Percentiles rank a stretch among this genome's conserved stretches.
Evolutionary conservation across 2,888 invertebrate genomes (phyloP).

Genomic region (Malachius bipustulatus): DNA sequence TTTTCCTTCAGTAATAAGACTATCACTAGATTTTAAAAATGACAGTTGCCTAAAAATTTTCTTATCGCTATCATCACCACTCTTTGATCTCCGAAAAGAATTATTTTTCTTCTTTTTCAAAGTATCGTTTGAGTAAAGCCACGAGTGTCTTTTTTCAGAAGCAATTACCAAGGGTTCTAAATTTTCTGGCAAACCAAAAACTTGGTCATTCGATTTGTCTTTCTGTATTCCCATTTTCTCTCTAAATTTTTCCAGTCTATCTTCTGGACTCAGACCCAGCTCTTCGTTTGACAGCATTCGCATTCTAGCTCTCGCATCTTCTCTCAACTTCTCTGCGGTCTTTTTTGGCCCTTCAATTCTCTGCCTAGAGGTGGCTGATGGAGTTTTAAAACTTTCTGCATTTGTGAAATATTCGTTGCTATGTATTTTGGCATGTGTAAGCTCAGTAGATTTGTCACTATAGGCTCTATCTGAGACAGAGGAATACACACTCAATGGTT

Average conservation of each 20-base stretch:
- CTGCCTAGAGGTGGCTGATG: constrained; percentile 40
- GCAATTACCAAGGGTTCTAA: constrained; percentile 28
- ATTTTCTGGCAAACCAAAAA: constrained; percentile 25
- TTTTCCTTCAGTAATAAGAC: constrained; percentile 3
- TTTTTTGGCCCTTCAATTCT: constrained; percentile 38
- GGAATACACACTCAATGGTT: constrained; percentile 26
- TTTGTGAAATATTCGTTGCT: constrained; percentile 22
- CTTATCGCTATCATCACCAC: constrained; percentile 24
- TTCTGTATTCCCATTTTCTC: constrained; percentile 31
- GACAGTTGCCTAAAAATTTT: constrained; percentile 3
- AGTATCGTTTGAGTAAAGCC: constrained; percentile 31
- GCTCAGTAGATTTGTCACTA: too few species aligned
- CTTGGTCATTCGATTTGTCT: constrained; percentile 22
- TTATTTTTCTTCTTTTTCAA: constrained; percentile 28
- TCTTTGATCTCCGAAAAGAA: constrained; percentile 30
- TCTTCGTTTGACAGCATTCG: constrained; percentile 62
- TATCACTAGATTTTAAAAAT: not conserved
- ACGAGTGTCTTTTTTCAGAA: constrained; percentile 27
- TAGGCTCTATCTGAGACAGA: constrained; percentile 19
- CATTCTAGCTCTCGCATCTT: constrained; percentile 48
- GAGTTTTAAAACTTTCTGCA: constrained; percentile 38
- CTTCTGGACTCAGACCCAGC: constrained; percentile 58
- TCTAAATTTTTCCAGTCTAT: constrained; percentile 45
- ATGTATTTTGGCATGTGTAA: too few species aligned
- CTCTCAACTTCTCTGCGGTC: constrained; percentile 47